Evolutionary conservation across 2,888 invertebrate species (phyloP).

Genomic region (Cenopis cana): DNA sequence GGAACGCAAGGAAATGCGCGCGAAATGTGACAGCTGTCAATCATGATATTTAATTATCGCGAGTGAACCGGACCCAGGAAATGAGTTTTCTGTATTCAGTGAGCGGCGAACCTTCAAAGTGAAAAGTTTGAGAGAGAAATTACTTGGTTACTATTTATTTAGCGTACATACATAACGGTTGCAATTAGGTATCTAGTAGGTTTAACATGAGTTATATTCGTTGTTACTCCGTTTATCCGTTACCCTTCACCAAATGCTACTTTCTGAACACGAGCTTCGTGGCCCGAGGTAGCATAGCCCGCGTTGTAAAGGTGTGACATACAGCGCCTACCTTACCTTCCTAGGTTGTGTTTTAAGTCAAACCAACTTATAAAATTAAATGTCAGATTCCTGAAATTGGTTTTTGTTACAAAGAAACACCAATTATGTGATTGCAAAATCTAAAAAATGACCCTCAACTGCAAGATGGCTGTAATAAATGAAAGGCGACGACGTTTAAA

Average conservation of each 20-base stretch:
- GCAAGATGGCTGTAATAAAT: conserved; percentile 1
- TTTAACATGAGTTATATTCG: too few species aligned
- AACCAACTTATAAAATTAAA: too few species aligned
- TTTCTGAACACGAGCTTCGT: too few species aligned
- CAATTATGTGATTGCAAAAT: neutral
- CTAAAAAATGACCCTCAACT: conserved; percentile 1
- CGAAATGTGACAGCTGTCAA: conserved; percentile 42
- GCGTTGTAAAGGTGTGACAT: too few species aligned
- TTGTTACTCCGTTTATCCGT: too few species aligned
- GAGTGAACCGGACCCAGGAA: conserved; percentile 27
- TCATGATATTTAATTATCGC: conserved; percentile 32
- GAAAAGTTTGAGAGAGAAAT: neutral
- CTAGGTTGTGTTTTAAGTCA: too few species aligned
- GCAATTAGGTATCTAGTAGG: too few species aligned
- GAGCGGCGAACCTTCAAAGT: neutral
- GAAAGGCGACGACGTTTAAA: conserved; percentile 9
- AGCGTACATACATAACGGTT: neutral
- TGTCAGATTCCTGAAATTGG: neutral
- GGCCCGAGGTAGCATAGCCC: too few species aligned
- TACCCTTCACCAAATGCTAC: too few species aligned
- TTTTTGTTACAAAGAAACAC: neutral
- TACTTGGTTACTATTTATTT: neutral
- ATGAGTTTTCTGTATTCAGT: conserved; percentile 34
- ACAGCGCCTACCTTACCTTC: too few species aligned
- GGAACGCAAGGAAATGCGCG: conserved; percentile 26